Percentiles rank a stretch among this genome's conserved stretches.
These are phyloP conservation scores for Dallia pectoralis DNA, from an alignment of 2,797 vertebrate genomes.

Conservation along the genomic window DNA sequence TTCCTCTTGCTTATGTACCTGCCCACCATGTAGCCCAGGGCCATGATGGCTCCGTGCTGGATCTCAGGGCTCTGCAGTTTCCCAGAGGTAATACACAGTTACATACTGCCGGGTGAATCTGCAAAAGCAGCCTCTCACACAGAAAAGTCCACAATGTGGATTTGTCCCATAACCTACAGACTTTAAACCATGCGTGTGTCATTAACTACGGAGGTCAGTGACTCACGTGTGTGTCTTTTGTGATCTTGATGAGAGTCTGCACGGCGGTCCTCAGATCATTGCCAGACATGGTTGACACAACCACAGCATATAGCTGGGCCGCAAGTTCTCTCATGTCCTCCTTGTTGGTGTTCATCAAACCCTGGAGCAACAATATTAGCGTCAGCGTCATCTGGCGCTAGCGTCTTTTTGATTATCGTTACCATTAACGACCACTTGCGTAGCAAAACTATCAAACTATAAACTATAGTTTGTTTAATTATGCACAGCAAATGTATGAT, in stretches of 20 bases:
- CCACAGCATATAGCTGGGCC: conserved; percentile 91
- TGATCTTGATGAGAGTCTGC: conserved; percentile 90
- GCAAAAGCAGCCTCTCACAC: not conserved
- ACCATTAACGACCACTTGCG: not conserved
- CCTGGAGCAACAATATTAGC: conserved; percentile 63
- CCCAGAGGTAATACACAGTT: conserved; percentile 24
- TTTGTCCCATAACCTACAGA: too few species aligned
- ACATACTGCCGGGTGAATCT: not conserved
- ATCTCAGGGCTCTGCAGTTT: conserved; percentile 86
- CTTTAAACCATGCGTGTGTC: not conserved
- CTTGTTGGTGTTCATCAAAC: conserved; percentile 95
- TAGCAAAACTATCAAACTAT: not conserved
- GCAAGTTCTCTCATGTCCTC: conserved; percentile 97
- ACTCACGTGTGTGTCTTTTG: conserved; percentile 91
- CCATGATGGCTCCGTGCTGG: conserved; percentile 93
- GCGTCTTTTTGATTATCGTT: not conserved
- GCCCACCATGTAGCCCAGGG: conserved; percentile 93
- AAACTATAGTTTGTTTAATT: too few species aligned
- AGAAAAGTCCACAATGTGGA: too few species aligned
- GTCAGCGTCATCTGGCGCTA: not conserved
- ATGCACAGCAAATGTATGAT: not conserved
- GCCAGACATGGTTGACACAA: conserved; percentile 89
- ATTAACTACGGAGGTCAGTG: not conserved
- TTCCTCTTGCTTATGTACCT: conserved; percentile 88
- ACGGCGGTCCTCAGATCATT: conserved; percentile 85